Percentiles rank a stretch among this genome's conserved stretches.
These are phyloP conservation scores for Danaus plexippus DNA, from an alignment of 1,140 invertebrate genomes.

Conservation along the genomic window DNA sequence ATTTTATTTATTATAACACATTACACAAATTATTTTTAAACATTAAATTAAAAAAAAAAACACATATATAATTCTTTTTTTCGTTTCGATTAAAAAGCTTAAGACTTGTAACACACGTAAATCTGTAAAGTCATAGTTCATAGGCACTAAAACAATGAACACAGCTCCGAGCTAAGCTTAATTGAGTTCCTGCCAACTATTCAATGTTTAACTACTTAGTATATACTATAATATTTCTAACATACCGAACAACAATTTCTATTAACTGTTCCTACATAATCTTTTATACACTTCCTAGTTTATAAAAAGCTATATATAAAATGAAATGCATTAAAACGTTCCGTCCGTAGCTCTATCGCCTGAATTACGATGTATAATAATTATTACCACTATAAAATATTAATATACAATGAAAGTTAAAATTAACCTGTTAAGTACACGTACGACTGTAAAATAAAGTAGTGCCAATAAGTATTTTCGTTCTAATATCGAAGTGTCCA, in stretches of 20 bases:
- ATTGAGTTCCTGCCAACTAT: conserved; percentile 22
- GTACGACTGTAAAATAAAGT: conserved; percentile 3
- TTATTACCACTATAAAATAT: no score
- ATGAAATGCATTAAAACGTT: conserved; percentile 16
- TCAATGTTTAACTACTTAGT: neutral
- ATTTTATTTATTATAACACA: no score
- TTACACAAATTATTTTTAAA: no score
- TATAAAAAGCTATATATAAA: conserved; percentile 11
- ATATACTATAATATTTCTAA: neutral
- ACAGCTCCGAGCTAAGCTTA: conserved; percentile 18
- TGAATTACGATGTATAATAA: no score
- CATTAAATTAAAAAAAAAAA: no score
- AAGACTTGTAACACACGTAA: conserved; percentile 18
- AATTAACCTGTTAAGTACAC: neutral
- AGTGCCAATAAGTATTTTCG: no score
- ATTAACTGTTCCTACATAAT: conserved; percentile 7
- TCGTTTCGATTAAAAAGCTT: neutral
- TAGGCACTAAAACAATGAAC: conserved; percentile 23
- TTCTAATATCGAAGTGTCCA: no score
- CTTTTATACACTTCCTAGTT: neutral
- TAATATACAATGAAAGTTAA: no score
- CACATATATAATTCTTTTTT: no score
- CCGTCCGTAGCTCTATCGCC: neutral
- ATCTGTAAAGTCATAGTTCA: conserved; percentile 20
- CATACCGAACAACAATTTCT: neutral